phyloP scores from a whole-genome alignment of 2,113 vertebrate genomes.

The Rhabdomys dilectus region DNA sequence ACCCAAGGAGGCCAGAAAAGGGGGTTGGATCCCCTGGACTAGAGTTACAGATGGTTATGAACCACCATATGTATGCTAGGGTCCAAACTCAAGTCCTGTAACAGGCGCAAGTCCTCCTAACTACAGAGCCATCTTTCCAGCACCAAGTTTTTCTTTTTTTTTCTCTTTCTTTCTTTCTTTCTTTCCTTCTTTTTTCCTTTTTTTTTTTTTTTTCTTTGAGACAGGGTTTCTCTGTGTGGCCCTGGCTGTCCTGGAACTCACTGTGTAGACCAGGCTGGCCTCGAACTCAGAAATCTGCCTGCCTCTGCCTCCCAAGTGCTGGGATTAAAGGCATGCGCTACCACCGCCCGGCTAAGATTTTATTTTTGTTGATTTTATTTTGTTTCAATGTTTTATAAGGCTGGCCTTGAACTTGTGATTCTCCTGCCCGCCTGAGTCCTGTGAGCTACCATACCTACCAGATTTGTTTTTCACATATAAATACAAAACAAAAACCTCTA shows the following conservation, averaged over 20 bases:
- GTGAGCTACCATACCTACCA: neutral
- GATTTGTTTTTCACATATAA: neutral
- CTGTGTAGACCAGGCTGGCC: too few relatives aligned
- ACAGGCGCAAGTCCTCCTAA: neutral
- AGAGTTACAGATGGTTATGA: neutral
- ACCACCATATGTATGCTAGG: neutral
- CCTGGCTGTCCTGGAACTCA: too few relatives aligned
- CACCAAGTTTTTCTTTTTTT: neutral
- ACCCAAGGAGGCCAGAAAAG: neutral
- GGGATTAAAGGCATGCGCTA: too few relatives aligned
- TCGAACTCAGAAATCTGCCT: too few relatives aligned
- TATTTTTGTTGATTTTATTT: neutral
- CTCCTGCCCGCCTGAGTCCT: neutral
- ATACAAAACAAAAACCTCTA: neutral
- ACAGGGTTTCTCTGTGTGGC: too few relatives aligned
- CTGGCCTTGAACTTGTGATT: neutral
- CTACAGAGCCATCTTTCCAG: neutral
- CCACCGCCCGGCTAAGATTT: neutral
- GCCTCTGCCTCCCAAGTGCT: too few relatives aligned
- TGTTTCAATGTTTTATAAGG: neutral
- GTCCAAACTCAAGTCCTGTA: neutral
- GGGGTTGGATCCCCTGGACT: neutral
- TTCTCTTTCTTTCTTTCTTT: too few relatives aligned
- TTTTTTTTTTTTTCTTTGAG: too few relatives aligned
- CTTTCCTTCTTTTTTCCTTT: too few relatives aligned